phyloP scores from a whole-genome alignment of 2,888 invertebrate genomes.

The Osmoderma eremita region DNA sequence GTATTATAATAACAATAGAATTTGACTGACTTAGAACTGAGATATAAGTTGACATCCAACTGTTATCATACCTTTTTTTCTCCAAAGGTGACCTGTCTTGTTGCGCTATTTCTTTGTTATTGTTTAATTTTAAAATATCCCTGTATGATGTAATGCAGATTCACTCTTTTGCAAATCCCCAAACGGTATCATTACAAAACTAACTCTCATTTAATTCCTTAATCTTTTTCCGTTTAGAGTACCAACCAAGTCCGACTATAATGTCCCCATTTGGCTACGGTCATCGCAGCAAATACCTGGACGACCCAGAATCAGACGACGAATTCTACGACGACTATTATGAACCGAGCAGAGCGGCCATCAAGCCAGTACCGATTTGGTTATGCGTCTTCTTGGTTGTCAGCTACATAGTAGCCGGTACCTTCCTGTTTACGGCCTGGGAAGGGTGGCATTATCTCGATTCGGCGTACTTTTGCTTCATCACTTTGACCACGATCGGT shows the following conservation, averaged over 20 bases:
- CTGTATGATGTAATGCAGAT: no score
- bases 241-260: conserved; percentile 68
- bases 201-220: no score
- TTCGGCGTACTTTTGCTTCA: conserved; percentile 93
- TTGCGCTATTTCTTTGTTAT: no score
- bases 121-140: no score
- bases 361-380: conserved; percentile 87
- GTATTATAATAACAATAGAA: no score
- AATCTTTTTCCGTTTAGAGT: no score
- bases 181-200: no score
- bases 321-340: conserved; percentile 63
- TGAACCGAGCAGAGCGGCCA: conserved; percentile 62
- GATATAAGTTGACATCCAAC: no score
- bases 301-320: conserved; percentile 71
- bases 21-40: no score
- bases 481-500: conserved; percentile 92
- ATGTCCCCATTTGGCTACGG: conserved; percentile 77
- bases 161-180: no score
- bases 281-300: conserved; percentile 69
- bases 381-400: conserved; percentile 87
- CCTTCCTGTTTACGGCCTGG: conserved; percentile 86
- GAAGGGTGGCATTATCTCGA: conserved; percentile 88
- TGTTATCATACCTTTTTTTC: no score
- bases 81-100: no score
- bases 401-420: conserved; percentile 89